Base-by-base conservation (phyloP, 2,113 vertebrate genomes). In the Callopanchax toddi region DNA sequence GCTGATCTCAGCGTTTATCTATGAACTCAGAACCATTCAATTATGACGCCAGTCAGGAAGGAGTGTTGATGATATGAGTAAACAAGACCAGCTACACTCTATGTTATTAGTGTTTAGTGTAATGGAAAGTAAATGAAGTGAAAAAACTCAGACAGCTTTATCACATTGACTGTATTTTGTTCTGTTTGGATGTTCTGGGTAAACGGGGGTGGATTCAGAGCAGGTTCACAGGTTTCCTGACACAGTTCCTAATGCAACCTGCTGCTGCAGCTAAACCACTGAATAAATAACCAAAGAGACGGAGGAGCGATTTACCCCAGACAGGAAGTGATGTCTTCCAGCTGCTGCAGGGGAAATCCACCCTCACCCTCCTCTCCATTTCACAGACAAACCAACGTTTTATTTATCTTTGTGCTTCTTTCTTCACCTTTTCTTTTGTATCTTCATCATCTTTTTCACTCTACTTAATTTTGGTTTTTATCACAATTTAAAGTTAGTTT, bases 261-360 rank as follows among this genome's bases (percentile, higher is more conserved):
- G 6, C 20, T 40, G 9, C 52, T 62, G 36, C 46, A 60, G 23
- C 6, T 16, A 26, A 25, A 39, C 32, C 37, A 57, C 37, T 49
- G 45, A 69, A 40, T 26, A 29, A 53, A 43, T 34, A 66, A 21
- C 17, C 2, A 48, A 9, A 52, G 17, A 55, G 3, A 17, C 37
- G 26, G 32, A 43, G 37, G 26, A 59, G 37, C 45, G 11, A 49
- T 43, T 48, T 59, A 22, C 16, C 62, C 16, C 20, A 40, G 36
- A 64, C 29, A 61, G 81, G 76, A 82, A 84, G 79, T 82, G 61
- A 80, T 67, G 66, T 67, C 18, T 11, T 54, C 57, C 13, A 46
- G 55, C 44, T 58, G 21, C 54, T 44, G 6, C 49, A 69, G 25
- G 62, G 81, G 70, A 82, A 77, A 74, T 68, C 79, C 65, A 46